Percentiles rank a stretch among this genome's conserved stretches.
These are phyloP conservation scores for Cotesia glomerata DNA, from an alignment of 1,140 invertebrate genomes.

Conservation along the genomic window DNA sequence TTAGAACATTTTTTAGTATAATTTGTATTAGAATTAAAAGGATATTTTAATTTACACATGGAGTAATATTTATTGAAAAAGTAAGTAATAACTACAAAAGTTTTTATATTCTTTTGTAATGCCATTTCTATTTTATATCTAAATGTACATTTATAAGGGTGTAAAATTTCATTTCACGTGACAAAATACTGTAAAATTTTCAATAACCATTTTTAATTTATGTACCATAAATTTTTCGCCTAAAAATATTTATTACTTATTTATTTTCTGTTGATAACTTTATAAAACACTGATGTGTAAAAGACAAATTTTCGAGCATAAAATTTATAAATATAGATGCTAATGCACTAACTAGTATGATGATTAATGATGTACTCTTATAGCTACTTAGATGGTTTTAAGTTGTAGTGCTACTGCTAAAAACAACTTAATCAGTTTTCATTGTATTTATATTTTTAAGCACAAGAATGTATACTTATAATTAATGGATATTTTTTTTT, in stretches of 20 bases:
- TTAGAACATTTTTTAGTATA: no score
- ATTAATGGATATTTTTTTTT: not conserved
- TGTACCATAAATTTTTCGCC: no score
- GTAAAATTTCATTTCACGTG: no score
- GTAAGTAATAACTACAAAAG: not conserved
- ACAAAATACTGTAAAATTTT: no score
- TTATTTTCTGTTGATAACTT: not conserved
- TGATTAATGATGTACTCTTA: slow-evolving; percentile 59
- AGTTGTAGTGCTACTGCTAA: slow-evolving; percentile 43
- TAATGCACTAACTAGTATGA: slow-evolving; percentile 31
- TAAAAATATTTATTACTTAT: no score
- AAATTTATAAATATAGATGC: slow-evolving; percentile 31
- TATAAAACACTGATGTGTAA: slow-evolving; percentile 24
- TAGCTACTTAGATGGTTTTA: slow-evolving; percentile 49
- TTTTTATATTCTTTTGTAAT: no score
- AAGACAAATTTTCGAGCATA: slow-evolving; percentile 27
- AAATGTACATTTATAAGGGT: no score
- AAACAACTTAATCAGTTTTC: slow-evolving; percentile 44
- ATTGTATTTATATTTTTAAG: not conserved
- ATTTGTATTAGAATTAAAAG: no score
- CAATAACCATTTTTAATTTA: no score
- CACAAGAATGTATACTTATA: not conserved
- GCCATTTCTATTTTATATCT: no score
- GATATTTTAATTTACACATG: no score
- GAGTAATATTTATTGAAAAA: not conserved